These are phyloP conservation scores for Nephrotoma flavescens DNA, from an alignment of 2,888 invertebrate species.

Conservation along the genomic window DNA sequence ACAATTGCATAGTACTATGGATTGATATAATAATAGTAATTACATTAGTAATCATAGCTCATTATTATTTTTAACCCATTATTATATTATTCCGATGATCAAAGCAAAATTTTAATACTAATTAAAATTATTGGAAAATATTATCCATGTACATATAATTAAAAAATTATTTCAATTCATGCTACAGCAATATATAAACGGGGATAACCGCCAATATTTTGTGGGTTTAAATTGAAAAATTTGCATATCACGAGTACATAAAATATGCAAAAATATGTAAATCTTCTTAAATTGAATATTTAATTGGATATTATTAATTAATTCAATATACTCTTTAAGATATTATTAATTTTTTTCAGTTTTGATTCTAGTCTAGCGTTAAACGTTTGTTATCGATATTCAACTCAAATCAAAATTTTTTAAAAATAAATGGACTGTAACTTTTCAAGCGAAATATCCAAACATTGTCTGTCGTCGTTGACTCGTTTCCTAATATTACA, in stretches of 20 bases:
- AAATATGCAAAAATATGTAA: not conserved
- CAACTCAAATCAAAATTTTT: not conserved
- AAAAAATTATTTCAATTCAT: no score
- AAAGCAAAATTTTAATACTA: not conserved
- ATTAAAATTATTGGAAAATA: not conserved
- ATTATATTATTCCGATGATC: not conserved
- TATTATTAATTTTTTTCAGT: no score
- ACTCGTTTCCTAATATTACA: not conserved
- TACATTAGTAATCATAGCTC: not conserved
- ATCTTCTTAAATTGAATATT: no score
- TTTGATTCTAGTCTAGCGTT: no score
- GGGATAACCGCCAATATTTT: no score
- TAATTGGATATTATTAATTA: no score
- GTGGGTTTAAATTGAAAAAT: no score
- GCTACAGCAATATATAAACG: no score
- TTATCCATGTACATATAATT: no score
- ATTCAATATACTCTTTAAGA: no score
- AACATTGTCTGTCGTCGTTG: not conserved
- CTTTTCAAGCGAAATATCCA: not conserved
- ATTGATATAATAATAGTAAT: not conserved
- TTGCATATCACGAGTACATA: no score
- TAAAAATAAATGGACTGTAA: not conserved
- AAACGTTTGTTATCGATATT: not conserved
- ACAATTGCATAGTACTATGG: no score
- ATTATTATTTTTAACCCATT: not conserved